Percentiles rank a stretch among this genome's conserved stretches.
These are phyloP conservation scores for Struthidea cinerea DNA, from an alignment of 2,113 vertebrate genomes.

Conservation along the genomic window DNA sequence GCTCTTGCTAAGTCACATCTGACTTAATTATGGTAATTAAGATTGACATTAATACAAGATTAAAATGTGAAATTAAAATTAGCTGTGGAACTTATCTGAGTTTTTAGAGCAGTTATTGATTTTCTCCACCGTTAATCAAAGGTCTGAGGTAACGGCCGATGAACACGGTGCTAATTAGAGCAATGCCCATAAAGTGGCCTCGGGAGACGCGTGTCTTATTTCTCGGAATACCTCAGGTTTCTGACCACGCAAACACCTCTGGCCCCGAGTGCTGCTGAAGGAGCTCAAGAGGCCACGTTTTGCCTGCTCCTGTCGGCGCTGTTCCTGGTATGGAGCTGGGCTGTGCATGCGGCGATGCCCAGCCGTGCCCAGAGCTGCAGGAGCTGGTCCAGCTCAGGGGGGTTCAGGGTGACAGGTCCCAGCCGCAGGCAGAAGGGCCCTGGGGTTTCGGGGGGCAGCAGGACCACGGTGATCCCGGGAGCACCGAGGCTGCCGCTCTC, in stretches of 20 bases:
- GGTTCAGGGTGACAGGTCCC: fast-evolving
- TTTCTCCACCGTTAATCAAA: conserved; percentile 67
- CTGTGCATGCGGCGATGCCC: fast-evolving
- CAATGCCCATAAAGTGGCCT: conserved; percentile 30
- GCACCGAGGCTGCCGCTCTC: fast-evolving
- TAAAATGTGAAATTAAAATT: conserved; percentile 75
- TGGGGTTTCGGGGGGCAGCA: fast-evolving
- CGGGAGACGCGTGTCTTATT: background rate
- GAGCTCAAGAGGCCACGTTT: background rate
- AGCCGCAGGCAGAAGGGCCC: background rate
- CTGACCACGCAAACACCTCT: background rate
- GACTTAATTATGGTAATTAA: conserved; percentile 76
- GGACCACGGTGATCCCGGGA: fast-evolving
- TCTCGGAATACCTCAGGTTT: background rate
- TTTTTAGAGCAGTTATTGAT: conserved; percentile 70
- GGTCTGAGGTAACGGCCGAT: conserved; percentile 53
- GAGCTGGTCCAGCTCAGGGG: background rate
- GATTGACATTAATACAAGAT: conserved; percentile 71
- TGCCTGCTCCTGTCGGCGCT: fast-evolving
- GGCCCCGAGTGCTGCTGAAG: background rate
- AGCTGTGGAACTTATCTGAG: conserved; percentile 66
- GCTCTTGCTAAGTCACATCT: conserved; percentile 40
- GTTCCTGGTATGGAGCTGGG: fast-evolving
- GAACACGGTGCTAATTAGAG: conserved; percentile 51
- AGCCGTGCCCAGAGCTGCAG: background rate